Evolutionary conservation across 2,113 vertebrate species (phyloP), one percentile per base, ranked within the genome.

Genomic region (Chitala chitala): DNA sequence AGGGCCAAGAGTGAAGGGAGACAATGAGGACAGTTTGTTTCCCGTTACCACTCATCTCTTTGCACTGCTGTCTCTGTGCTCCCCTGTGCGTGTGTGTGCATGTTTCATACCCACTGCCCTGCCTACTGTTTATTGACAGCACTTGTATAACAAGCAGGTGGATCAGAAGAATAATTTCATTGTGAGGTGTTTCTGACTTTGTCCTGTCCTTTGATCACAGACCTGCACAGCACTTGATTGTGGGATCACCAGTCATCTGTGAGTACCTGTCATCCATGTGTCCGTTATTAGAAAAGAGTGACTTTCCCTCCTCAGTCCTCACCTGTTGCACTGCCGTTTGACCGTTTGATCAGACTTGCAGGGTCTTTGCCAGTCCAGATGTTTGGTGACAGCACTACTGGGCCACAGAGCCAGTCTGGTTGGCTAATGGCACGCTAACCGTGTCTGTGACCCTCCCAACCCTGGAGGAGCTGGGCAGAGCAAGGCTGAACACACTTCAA

Each of bases 21-120:
- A 75, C 73, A 68, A 56, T 54, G 33, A 38, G 73, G 26, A 44
- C 69, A 58, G 73, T 58, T 69, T 61, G 44, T 58, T 20, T 24
- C 9, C 56, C 5, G 26, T 50, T 44, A 73, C 38, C 53, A 46
- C 50, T 50, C 46, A 22, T 61, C 24, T 4, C 40, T 26, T 59
- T 55, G 31, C 51, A 17, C 48, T 24, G 46, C 9, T 71, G 69
- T n/a, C n/a, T n/a, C n/a, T 55, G 51, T 17, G n/a, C 53, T n/a
- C 31, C 13, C 31, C 44, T 50, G 46, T 53, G 50, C 33, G 9
- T 70, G 54, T 59, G 40, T 72, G 53, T 26, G 3, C 42, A 8
- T 42, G 36, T 56, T 29, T 20, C 17, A 51, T 40, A 36, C 26
- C 17, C 24, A 20, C 20, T 42, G 58, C 71, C 15, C 24, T 22